These are phyloP conservation scores for Merops nubicus DNA, from an alignment of 2,113 vertebrate species.

Conservation along the genomic window DNA sequence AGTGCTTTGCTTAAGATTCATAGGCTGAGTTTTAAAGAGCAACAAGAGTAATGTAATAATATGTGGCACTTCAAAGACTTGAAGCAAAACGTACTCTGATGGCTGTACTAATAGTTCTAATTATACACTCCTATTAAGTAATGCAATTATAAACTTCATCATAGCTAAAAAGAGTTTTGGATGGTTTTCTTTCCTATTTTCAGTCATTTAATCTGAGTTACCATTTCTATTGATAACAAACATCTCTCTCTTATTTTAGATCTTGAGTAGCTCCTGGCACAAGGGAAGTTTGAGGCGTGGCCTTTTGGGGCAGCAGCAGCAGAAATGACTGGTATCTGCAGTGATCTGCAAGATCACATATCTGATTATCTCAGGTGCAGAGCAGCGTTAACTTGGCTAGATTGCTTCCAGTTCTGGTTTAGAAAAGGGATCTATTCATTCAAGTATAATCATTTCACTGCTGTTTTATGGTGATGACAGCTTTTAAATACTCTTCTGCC, in stretches of 20 bases:
- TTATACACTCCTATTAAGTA: background rate
- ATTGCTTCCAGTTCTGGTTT: background rate
- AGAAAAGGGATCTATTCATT: background rate
- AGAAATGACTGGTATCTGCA: background rate
- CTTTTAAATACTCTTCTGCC: background rate
- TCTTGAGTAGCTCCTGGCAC: background rate
- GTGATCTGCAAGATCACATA: background rate
- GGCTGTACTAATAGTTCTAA: background rate
- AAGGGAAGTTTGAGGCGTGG: background rate
- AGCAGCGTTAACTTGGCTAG: rapidly evolving
- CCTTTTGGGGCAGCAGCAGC: background rate
- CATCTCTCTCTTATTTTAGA: background rate
- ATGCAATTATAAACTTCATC: background rate
- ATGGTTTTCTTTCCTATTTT: background rate
- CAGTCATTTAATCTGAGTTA: background rate
- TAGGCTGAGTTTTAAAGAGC: background rate
- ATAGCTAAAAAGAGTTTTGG: background rate
- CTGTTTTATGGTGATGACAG: background rate
- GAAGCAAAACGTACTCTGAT: background rate
- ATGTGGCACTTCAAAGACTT: background rate
- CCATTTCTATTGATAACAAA: background rate
- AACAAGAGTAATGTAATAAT: background rate
- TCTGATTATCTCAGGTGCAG: background rate
- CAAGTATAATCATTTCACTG: background rate
- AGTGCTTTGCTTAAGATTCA: background rate